Conservation (phyloP, 2,113 vertebrate genomes). For the Oryzias celebensis region DNA sequence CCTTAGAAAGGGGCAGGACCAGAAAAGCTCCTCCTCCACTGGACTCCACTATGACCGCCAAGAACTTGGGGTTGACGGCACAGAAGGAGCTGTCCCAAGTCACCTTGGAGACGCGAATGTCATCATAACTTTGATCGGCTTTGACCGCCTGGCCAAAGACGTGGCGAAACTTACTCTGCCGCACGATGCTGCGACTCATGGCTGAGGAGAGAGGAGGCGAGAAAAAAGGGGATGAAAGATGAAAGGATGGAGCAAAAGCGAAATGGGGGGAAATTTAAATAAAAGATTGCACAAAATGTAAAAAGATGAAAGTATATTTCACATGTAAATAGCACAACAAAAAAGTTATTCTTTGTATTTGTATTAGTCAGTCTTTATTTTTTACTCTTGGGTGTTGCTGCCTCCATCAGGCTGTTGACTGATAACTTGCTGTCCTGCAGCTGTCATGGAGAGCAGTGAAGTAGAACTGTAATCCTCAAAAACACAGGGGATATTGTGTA, state of each 20-base stretch:
- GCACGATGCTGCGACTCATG: slow-evolving; percentile 97
- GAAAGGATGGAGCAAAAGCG: not conserved
- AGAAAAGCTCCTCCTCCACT: slow-evolving; percentile 94
- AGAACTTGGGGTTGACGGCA: slow-evolving; percentile 94
- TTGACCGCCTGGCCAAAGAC: slow-evolving; percentile 95
- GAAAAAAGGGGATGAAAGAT: not conserved
- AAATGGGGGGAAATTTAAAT: not conserved
- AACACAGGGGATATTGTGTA: slow-evolving; percentile 55
- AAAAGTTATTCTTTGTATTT: too few species aligned
- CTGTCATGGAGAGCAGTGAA: slow-evolving; percentile 23
- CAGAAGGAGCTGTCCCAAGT: slow-evolving; percentile 99
- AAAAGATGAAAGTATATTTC: too few species aligned
- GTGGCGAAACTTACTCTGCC: slow-evolving; percentile 97
- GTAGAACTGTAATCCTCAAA: slow-evolving; percentile 32
- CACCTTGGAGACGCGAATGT: slow-evolving; percentile 97
- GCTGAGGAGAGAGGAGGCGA: slow-evolving; percentile 39
- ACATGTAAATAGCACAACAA: too few species aligned
- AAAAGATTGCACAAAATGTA: too few species aligned
- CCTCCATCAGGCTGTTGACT: slow-evolving; percentile 22
- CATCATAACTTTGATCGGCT: slow-evolving; percentile 92
- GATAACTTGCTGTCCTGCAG: slow-evolving; percentile 23
- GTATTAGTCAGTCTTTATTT: too few species aligned
- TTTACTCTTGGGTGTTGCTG: too few species aligned
- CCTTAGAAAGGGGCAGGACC: slow-evolving; percentile 90
- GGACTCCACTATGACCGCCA: slow-evolving; percentile 94